Evolutionary conservation across 2,113 vertebrate species (phyloP).

Genomic region (Desmodus rotundus): DNA sequence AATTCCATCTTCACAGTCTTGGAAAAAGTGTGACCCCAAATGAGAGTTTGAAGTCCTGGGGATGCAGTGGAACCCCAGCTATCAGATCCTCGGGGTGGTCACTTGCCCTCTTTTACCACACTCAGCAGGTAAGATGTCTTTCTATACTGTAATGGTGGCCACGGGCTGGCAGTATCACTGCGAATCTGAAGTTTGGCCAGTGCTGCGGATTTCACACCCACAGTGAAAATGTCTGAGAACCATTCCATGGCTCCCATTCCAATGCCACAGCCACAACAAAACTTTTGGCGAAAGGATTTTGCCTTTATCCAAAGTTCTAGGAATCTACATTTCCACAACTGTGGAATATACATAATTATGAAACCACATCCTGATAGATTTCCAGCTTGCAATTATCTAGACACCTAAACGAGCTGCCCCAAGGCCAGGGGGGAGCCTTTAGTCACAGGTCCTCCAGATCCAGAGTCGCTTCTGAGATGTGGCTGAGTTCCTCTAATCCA

Average conservation of each 20-base stretch:
- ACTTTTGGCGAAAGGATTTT: not conserved
- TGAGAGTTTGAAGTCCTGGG: not conserved
- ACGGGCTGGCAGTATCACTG: not conserved
- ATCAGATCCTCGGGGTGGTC: not conserved
- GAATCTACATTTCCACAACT: not conserved
- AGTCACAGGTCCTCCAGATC: not conserved
- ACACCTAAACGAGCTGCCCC: not conserved
- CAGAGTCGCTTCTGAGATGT: not conserved
- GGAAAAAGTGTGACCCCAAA: not conserved
- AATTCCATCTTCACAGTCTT: not conserved
- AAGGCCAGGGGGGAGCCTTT: not conserved
- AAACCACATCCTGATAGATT: not conserved
- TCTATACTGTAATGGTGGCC: not conserved
- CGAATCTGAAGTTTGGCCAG: not conserved
- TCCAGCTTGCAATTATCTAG: not conserved
- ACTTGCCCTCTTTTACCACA: accelerated
- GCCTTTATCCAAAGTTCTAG: not conserved
- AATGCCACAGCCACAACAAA: not conserved
- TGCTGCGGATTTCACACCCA: not conserved
- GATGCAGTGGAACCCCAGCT: not conserved
- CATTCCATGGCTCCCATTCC: not conserved
- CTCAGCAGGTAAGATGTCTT: not conserved
- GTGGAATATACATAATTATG: not conserved
- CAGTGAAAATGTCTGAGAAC: not conserved
- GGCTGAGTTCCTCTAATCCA: not conserved